Evolutionary conservation across 2,113 vertebrate genomes (phyloP), one percentile per base, ranked within the genome.

Genomic region (Aegithalos caudatus): DNA sequence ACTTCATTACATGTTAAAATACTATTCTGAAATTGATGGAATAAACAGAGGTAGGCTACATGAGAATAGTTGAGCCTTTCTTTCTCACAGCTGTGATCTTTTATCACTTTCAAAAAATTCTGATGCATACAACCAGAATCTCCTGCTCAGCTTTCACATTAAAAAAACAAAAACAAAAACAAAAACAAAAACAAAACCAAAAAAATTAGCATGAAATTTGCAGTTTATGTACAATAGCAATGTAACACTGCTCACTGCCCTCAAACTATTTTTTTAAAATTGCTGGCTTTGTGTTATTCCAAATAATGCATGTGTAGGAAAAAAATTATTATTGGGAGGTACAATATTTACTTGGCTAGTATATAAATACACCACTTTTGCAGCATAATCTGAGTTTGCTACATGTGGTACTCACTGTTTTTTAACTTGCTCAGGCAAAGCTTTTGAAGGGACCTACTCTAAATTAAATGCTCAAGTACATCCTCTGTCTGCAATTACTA

Each of bases 221-320:
- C 29, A 16, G 20, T 27, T 74, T 20, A 47, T 22, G 24, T 35
- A 51, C 51, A 84, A 40, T 7, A 83, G 37, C 12, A 56, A 33
- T 3, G 1, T 18, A 50, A 44, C 1, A 0, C 42, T 79, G 27
- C 19, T 53, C 4, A 3, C 65, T 66, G 40, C 11, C 16, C 21
- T 51, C 51, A 51, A 20, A 53, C 6, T 17, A 8, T 35, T 81
- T 88, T 78, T 14, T 1, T 25, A n/a, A 44, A 84, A 47, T 8
- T 54, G 18, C 5, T 17, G 5, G 5, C 0, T 24, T 60, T 37
- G 4, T n/a, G 23, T 66, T 74, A n/a, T 56, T 71, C 12, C 35
- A 67, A 74, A 38, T 31, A 17, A 48, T 17, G 2, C 3, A 0
- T 7, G 5, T 6, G 9, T 64, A 71, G 69, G 17, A 21, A 86